phyloP scores from a whole-genome alignment of 2,113 vertebrate species.

The Cebus imitator region DNA sequence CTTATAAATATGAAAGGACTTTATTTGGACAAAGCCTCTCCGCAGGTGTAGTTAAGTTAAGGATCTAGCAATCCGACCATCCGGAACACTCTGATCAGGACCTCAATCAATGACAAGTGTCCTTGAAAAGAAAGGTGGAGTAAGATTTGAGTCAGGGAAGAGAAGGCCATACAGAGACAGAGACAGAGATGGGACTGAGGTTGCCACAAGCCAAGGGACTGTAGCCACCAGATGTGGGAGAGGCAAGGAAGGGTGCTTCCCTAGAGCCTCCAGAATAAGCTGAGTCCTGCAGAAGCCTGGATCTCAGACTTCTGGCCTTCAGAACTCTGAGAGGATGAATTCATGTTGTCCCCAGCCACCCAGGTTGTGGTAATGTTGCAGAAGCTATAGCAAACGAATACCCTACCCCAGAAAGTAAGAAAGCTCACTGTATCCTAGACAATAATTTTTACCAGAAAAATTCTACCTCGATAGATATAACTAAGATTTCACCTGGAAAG shows the following conservation, averaged over 20 bases:
- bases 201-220: no score
- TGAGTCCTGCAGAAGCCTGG: no score
- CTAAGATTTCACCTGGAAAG: neutral
- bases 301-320: neutral
- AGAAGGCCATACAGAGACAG: rapidly evolving
- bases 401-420: neutral
- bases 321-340: neutral
- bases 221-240: neutral
- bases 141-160: neutral
- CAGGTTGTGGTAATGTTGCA: neutral
- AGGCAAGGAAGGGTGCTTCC: rapidly evolving
- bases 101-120: no score
- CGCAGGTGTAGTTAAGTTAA: neutral
- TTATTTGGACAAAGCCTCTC: neutral
- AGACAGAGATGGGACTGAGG: rapidly evolving
- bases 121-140: neutral
- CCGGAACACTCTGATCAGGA: neutral
- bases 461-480: neutral
- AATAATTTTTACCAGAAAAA: neutral
- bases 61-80: rapidly evolving
- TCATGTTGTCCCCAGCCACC: no score
- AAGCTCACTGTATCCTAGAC: neutral
- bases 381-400: neutral
- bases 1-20: rapidly evolving
- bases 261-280: neutral